Conservation (phyloP, 2,888 invertebrate species). For the Rhagonycha lutea region DNA sequence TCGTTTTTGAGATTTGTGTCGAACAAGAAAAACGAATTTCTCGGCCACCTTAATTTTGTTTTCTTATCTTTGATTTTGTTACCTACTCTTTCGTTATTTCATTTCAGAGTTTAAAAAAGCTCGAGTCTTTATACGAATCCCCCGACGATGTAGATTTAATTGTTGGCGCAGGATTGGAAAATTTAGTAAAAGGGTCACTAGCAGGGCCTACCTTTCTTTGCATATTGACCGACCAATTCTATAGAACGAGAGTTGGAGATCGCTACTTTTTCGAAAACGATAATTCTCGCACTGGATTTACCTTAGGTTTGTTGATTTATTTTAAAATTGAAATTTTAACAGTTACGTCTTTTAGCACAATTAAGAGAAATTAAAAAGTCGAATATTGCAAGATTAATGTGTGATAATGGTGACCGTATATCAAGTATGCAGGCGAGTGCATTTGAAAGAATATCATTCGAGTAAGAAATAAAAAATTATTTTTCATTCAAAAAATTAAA, state of each 20-base stretch:
- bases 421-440: conserved; percentile 68
- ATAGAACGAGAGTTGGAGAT: conserved; percentile 82
- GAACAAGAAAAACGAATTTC: no score
- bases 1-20: no score
- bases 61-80: no score
- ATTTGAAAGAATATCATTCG: conserved; percentile 65
- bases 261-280: conserved; percentile 83
- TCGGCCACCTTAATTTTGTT: no score
- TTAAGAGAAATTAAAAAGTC: conserved; percentile 76
- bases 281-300: conserved; percentile 66
- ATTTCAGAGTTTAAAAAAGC: conserved; percentile 66
- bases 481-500: not conserved
- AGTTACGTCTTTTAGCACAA: conserved; percentile 58
- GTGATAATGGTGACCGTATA: conserved; percentile 77
- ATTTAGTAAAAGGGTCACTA: conserved; percentile 74
- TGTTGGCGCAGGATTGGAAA: conserved; percentile 82
- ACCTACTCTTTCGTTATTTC: not conserved
- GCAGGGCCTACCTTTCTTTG: conserved; percentile 89
- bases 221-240: conserved; percentile 86
- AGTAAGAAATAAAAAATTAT: conserved; percentile 55
- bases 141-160: conserved; percentile 86
- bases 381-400: conserved; percentile 76
- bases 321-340: not conserved
- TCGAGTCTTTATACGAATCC: conserved; percentile 68
- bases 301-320: conserved; percentile 57